Conservation (phyloP, 2,888 invertebrate genomes). For the Zaprionus bogoriensis region DNA sequence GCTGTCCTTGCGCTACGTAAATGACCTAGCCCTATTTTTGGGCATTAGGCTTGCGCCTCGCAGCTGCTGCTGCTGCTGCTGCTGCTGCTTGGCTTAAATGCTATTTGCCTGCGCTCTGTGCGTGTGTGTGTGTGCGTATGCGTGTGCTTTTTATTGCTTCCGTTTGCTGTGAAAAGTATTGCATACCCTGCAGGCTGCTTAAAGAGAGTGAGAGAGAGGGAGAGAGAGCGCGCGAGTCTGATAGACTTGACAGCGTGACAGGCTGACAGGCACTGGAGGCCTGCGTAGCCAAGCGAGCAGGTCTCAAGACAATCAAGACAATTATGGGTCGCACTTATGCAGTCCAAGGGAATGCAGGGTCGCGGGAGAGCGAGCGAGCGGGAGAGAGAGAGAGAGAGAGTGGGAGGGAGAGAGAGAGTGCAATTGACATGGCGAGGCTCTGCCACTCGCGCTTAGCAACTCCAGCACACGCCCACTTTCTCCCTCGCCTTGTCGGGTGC, state of each 20-base stretch:
- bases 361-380: not conserved
- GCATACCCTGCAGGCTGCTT: too few relatives aligned
- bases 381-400: not conserved
- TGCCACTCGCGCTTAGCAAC: not conserved
- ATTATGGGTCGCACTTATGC: conserved; percentile 33
- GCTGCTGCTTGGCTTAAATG: conserved; percentile 34
- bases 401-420: not conserved
- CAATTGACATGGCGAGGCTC: not conserved
- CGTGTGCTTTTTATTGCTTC: conserved; percentile 32
- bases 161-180: too few relatives aligned
- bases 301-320: conserved; percentile 26
- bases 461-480: not conserved
- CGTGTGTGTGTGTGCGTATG: conserved; percentile 1
- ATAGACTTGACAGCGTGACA: conserved; percentile 39
- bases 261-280: conserved; percentile 31
- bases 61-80: too few relatives aligned
- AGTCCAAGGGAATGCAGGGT: too few relatives aligned
- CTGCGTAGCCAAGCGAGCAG: conserved; percentile 1
- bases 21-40: conserved; percentile 78
- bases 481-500: not conserved
- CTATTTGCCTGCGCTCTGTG: conserved; percentile 30
- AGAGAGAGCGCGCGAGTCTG: conserved; percentile 17
- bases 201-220: too few relatives aligned
- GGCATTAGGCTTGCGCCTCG: conserved; percentile 25
- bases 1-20: conserved; percentile 42